A percentile compares a stretch with the other conserved stretches of the same genome.
phyloP scores from a whole-genome alignment of 2,797 vertebrate genomes.

The Scolopax bukidnonensis region DNA sequence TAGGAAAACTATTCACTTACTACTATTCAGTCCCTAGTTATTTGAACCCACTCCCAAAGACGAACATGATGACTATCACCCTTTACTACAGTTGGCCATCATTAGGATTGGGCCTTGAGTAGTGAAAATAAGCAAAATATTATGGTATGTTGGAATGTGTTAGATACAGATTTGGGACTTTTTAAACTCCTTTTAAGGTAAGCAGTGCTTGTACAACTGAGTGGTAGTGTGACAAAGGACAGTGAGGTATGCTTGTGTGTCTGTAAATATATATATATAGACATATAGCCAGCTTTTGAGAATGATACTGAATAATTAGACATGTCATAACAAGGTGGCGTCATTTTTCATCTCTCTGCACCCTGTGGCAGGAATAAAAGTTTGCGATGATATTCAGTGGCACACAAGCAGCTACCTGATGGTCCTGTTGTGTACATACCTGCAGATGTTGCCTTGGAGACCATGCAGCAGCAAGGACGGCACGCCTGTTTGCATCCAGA shows the following conservation, averaged over 20 bases:
- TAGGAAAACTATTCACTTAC: not conserved
- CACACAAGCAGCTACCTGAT: conserved; percentile 48
- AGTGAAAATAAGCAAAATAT: not conserved
- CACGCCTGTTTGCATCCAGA: not conserved
- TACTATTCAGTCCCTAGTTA: not conserved
- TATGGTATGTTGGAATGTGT: not conserved
- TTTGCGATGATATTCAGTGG: conserved; percentile 35
- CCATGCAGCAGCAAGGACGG: not conserved
- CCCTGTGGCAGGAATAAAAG: conserved; percentile 46
- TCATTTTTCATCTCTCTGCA: conserved; percentile 53
- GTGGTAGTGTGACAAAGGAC: not conserved
- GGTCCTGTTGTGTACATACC: conserved; percentile 59
- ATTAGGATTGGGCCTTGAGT: not conserved
- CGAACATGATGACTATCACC: not conserved
- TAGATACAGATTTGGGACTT: not conserved
- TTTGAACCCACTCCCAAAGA: not conserved
- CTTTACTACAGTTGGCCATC: not conserved
- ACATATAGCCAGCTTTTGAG: conserved; percentile 2
- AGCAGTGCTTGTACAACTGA: not conserved
- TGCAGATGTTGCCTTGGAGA: conserved; percentile 1
- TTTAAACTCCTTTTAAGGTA: not conserved
- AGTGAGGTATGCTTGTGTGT: not conserved
- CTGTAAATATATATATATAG: not conserved
- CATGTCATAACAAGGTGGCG: conserved; percentile 22
- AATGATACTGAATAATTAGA: conserved; percentile 38